Evolutionary conservation across 1,140 invertebrate species (phyloP), one percentile per base, ranked within the genome.

Genomic region (Drosophila teissieri): DNA sequence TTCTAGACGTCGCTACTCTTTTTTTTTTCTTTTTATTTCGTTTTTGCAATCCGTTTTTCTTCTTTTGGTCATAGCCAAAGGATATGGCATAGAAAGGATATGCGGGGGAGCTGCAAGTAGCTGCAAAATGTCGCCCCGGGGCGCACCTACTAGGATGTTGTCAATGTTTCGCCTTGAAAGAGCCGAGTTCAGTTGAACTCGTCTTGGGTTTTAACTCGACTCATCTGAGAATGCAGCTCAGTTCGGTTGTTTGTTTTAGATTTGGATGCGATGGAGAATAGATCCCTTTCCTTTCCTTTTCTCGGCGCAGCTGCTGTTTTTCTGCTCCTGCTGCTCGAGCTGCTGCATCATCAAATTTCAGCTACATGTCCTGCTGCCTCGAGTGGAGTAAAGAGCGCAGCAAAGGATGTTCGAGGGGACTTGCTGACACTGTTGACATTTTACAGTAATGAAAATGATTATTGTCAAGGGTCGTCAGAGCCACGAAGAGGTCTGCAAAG

Each of bases 321-420:
- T 39, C 37, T 14, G 11, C 11, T 39, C 68, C 61, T 68, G 63
- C 44, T 67, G 37, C 34, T 51, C 15, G 37, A 48, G 64, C 48
- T 73, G 72, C 78, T 67, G 80, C 69, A 82, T 70, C 81, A 85
- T 85, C 81, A 85, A 85, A 85, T 85, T 84, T 76, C 64, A 73
- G 74, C 76, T 73, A 82, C 74, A 82, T 78, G 80, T 72, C 70
- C 80, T 81, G 72, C 56, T 31, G 44, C 31, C 48, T 19, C 45
- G 22, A 51, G 19, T 39, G 34, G 14, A 27, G 45, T 14, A 10
- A 45, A 45, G 42, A 19, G 10, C 7, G 27, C 6, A 31, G 48
- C n/a, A 3, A 49, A 64, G 74, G 58, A 46, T 64, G 42, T 61
- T 80, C 65, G 55, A 70, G 67, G 64, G 68, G 65, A 56, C 48